Percentiles rank a stretch among this genome's conserved stretches.
phyloP scores from a whole-genome alignment of 2,113 vertebrate genomes.

The Leucoraja erinaceus region DNA sequence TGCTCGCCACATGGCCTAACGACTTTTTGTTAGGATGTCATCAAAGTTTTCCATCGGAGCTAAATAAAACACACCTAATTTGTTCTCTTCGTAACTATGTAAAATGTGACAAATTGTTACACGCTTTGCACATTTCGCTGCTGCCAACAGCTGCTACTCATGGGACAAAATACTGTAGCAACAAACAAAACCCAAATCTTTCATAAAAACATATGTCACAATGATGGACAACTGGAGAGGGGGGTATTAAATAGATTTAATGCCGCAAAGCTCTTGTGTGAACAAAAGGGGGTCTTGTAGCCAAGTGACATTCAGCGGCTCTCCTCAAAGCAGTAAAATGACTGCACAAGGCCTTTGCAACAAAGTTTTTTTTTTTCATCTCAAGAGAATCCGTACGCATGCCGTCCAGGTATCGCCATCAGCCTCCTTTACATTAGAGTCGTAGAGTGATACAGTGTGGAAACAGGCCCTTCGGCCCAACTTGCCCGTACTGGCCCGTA shows the following conservation, averaged over 20 bases:
- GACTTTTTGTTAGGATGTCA: background rate
- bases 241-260: slow-evolving; percentile 72
- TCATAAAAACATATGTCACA: slow-evolving; percentile 76
- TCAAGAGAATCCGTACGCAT: background rate
- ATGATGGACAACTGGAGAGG: slow-evolving; percentile 68
- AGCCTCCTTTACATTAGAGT: slow-evolving; percentile 6
- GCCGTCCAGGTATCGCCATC: background rate
- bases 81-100: slow-evolving; percentile 79
- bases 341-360: background rate
- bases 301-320: slow-evolving; percentile 31
- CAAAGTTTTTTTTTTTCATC: slow-evolving; percentile 2
- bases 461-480: no score
- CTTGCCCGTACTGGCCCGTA: no score
- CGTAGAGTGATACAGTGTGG: no score
- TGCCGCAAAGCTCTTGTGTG: slow-evolving; percentile 68
- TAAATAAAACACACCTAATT: slow-evolving; percentile 67
- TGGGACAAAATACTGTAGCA: slow-evolving; percentile 63
- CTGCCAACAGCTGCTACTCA: slow-evolving; percentile 66
- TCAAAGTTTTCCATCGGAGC: background rate
- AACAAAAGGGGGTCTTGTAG: slow-evolving; percentile 68
- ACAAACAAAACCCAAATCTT: slow-evolving; percentile 74
- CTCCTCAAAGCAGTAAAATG: background rate
- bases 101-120: slow-evolving; percentile 81
- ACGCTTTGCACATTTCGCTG: slow-evolving; percentile 72
- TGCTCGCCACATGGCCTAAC: background rate